Evolutionary conservation across 2,888 invertebrate genomes (phyloP), one percentile per base, ranked within the genome.

Genomic region (Acleris emargana): DNA sequence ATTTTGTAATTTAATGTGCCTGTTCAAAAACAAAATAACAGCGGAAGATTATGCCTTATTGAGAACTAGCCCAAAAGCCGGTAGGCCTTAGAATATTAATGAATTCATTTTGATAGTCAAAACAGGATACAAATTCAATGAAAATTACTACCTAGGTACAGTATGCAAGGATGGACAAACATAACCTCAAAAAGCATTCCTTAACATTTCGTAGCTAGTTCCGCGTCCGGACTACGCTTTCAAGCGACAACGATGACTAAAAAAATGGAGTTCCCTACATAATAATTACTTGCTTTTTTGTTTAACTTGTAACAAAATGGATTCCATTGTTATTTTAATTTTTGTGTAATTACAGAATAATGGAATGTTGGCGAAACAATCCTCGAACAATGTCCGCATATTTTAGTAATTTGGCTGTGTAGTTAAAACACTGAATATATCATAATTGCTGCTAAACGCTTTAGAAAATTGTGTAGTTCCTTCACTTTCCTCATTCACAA

Each of bases 261-360:
- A 82, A 81, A 80, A 81, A 73, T 71, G 43, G 54, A 73, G 76
- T 71, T 76, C 78, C 80, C 77, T 76, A 75, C 73, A 74, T 69
- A 72, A 78, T 82, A 80, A 83, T 82, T 81, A 72, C 72, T 72
- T 75, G 64, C 64, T 71, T 79, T 81, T 80, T 81, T 72, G 69
- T 73, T 71, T 69, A 66, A 73, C 64, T 68, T 68, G 69, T 55
- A 69, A 62, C 69, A 51, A 79, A 81, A 81, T 81, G 79, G 74
- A 74, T 51, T 75, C 77, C 69, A 77, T 83, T 82, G 82, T 81
- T 76, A 71, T 70, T 71, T 68, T 62, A 69, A 73, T 80, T 82
- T 82, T 83, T 76, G 72, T 77, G 71, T 72, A 77, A 77, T 80
- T 78, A 73, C 69, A 70, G 74, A 69, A 72, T 81, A 77, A 83